phyloP scores from a whole-genome alignment of 2,113 vertebrate genomes.

The Catharus fuscescens region DNA sequence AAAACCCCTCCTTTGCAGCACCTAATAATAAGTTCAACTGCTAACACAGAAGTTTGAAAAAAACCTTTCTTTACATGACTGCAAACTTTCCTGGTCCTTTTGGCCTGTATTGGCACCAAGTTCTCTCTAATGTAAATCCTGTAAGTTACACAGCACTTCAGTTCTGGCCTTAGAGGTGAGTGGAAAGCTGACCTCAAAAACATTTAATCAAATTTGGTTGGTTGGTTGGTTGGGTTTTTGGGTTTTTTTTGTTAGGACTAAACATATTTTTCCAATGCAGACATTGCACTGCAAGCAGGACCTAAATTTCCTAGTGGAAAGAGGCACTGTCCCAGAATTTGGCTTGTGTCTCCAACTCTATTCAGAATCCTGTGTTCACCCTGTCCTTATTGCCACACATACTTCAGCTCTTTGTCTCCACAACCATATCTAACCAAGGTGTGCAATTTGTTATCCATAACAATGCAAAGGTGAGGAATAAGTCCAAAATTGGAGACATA shows the following conservation, averaged over 20 bases:
- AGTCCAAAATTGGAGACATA: not conserved
- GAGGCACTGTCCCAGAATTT: not conserved
- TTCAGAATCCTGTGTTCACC: not conserved
- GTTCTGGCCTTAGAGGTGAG: not conserved
- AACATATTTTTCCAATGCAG: not conserved
- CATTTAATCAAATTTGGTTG: not conserved
- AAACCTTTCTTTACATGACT: not conserved
- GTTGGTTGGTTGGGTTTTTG: not conserved
- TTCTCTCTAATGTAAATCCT: not conserved
- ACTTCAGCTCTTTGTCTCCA: not conserved
- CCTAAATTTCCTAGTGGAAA: not conserved
- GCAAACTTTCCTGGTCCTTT: not conserved
- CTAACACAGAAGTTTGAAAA: not conserved
- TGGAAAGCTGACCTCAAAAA: not conserved
- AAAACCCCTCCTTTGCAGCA: not conserved
- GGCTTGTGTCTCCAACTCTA: not conserved
- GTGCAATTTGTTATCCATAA: not conserved
- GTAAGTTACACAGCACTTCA: not conserved
- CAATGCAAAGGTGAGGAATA: not conserved
- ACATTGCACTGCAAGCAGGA: not conserved
- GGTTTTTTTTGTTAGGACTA: not conserved
- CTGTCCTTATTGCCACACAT: not conserved
- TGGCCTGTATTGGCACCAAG: not conserved
- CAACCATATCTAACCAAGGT: not conserved
- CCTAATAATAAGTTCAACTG: not conserved